Evolutionary conservation across 2,113 vertebrate species (phyloP), one percentile per base, ranked within the genome.

Genomic region (Rhea americana): DNA sequence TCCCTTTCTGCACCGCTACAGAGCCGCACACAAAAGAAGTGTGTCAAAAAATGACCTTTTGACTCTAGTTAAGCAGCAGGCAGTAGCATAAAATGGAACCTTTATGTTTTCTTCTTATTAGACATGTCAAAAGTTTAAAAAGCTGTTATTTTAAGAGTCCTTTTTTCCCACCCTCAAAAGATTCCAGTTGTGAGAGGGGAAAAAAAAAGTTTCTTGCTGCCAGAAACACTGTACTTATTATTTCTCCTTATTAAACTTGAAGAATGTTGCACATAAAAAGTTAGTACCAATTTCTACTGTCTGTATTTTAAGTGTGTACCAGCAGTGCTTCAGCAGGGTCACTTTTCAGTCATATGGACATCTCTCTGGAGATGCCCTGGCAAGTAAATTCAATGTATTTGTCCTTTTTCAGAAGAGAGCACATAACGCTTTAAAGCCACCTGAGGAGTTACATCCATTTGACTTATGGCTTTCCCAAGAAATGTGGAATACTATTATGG

Each of bases 161-260:
- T 77, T 62, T 72, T 87, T 76, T 19, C 48, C 4, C 15, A 50
- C 7, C 32, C 21, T 85, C 76, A 87, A 93, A 93, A 71, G 59
- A 35, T 65, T 89, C 43, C 58, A 81, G 50, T 58, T 82, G 43
- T 2, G 9, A 7, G 37, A 28, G 8, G 51, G 9, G 48, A 15
- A 13, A 7, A 53, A 79, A 80, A 59, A 79, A 22, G 16, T 56
- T 95, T 70, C 56, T 87, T 82, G 11, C 50, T 32, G 18, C 45
- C 26, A 89, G 50, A 91, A 67, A 91, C 37, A 90, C 26, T 87
- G n/a, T 56, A 53, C 72, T 85, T 80, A 37, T 22, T 73, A 72
- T 95, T 95, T 21, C 19, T 93, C 71, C 85, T 88, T 94, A 96
- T 94, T 96, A 94, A 96, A 90, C 71, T 63, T 91, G 76, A 93